These are phyloP conservation scores for Cossypha caffra DNA, from an alignment of 2,797 vertebrate genomes.

Conservation along the genomic window DNA sequence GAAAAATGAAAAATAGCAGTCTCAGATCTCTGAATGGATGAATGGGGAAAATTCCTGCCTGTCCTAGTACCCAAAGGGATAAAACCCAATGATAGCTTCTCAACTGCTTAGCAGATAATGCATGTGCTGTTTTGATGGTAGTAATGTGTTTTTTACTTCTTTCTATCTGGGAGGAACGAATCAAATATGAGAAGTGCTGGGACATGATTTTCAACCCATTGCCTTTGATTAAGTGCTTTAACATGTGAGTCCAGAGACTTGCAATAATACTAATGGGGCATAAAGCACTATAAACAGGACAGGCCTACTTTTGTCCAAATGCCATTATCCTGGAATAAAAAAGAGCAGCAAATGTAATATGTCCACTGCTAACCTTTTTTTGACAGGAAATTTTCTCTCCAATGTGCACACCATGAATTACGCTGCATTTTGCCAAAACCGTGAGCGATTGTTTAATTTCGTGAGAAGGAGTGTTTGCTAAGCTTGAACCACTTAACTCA, in stretches of 20 bases:
- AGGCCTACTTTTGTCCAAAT: slow-evolving; percentile 83
- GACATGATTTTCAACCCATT: slow-evolving; percentile 99
- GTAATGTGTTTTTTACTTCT: slow-evolving; percentile 88
- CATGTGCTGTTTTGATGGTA: slow-evolving; percentile 85
- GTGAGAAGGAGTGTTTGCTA: not conserved
- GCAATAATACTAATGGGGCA: slow-evolving; percentile 98
- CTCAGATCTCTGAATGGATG: slow-evolving; percentile 80
- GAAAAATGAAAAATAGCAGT: slow-evolving; percentile 77
- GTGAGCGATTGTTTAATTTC: slow-evolving; percentile 63
- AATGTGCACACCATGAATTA: slow-evolving; percentile 63
- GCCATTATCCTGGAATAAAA: slow-evolving; percentile 90
- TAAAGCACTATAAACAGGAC: slow-evolving; percentile 87
- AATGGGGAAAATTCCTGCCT: slow-evolving; percentile 82
- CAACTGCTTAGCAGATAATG: slow-evolving; percentile 98
- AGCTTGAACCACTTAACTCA: not conserved
- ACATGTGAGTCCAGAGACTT: slow-evolving; percentile 90
- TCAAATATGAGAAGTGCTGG: slow-evolving; percentile 92
- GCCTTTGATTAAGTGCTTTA: slow-evolving; percentile 99
- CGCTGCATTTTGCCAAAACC: slow-evolving; percentile 64
- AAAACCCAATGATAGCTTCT: slow-evolving; percentile 88
- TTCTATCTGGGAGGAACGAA: slow-evolving; percentile 97
- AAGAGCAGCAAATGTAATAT: slow-evolving; percentile 75
- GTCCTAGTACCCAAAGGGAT: slow-evolving; percentile 85
- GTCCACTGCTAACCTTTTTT: slow-evolving; percentile 78
- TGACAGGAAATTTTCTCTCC: slow-evolving; percentile 75